Conservation (phyloP, 1,140 invertebrate genomes). For the Reticulitermes speratus region DNA sequence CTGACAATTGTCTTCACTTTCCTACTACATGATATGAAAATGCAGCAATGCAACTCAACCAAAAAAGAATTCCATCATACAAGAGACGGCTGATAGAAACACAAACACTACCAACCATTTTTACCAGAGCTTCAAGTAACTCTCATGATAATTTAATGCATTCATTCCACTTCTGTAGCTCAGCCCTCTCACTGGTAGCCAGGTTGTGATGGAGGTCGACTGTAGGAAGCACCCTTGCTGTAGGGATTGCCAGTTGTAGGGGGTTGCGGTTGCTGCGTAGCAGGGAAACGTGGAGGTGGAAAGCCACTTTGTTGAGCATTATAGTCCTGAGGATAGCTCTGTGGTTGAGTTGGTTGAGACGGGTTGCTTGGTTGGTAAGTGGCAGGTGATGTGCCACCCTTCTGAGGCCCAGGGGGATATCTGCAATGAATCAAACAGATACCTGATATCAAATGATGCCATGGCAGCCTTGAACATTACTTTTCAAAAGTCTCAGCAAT, state of each 20-base stretch:
- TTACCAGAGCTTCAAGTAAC: neutral
- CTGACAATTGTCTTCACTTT: neutral
- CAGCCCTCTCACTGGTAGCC: constrained; percentile 21
- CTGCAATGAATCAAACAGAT: neutral
- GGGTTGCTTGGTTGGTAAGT: neutral
- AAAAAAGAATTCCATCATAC: neutral
- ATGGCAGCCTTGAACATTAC: no score
- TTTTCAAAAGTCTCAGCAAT: no score
- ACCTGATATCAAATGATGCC: no score
- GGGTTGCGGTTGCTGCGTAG: constrained; percentile 2
- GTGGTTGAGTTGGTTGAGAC: constrained; percentile 12
- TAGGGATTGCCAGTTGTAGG: constrained; percentile 23
- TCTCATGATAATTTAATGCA: neutral
- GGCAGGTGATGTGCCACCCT: neutral
- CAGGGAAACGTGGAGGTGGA: neutral
- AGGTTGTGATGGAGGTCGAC: constrained; percentile 25
- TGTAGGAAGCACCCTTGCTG: constrained; percentile 24
- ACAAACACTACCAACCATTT: neutral
- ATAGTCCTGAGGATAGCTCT: constrained; percentile 16
- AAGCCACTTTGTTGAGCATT: neutral
- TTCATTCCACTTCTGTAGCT: no score
- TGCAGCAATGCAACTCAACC: neutral
- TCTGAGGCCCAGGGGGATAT: constrained; percentile 6
- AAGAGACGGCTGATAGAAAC: neutral
- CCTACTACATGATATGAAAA: neutral